Conservation (phyloP, 2,113 vertebrate genomes). For the Theropithecus gelada region DNA sequence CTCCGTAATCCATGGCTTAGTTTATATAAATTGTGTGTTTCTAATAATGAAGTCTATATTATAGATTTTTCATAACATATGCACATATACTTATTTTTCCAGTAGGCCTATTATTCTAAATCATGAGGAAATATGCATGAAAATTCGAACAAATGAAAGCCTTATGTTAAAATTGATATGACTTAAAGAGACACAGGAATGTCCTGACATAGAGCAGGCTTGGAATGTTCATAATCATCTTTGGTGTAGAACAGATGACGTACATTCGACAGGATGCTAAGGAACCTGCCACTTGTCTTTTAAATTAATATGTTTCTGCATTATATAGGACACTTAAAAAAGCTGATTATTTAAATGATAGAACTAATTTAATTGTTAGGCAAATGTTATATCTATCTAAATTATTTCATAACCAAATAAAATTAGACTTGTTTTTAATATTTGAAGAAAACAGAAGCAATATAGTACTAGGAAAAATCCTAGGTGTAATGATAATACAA, state of each 20-base stretch:
- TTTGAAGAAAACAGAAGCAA: background rate
- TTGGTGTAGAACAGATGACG: background rate
- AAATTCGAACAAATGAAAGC: background rate
- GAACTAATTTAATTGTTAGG: background rate
- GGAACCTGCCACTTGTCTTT: background rate
- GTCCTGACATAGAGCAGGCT: background rate
- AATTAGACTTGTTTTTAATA: background rate
- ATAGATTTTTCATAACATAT: background rate
- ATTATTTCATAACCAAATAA: background rate
- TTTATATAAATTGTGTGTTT: background rate
- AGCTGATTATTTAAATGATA: background rate
- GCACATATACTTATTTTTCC: background rate
- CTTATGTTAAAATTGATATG: background rate
- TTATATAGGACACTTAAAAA: background rate
- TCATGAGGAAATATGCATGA: background rate
- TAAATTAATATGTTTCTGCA: background rate
- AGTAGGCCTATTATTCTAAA: background rate
- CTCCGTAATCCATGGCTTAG: background rate
- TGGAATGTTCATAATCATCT: background rate
- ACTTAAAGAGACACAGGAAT: background rate
- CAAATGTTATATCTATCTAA: background rate
- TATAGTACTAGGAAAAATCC: background rate
- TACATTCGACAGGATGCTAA: background rate
- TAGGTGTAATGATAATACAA: background rate
- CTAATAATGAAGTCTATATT: background rate